Evolutionary conservation across 2,113 vertebrate genomes (phyloP).

Genomic region (Rhadina sibilatrix): DNA sequence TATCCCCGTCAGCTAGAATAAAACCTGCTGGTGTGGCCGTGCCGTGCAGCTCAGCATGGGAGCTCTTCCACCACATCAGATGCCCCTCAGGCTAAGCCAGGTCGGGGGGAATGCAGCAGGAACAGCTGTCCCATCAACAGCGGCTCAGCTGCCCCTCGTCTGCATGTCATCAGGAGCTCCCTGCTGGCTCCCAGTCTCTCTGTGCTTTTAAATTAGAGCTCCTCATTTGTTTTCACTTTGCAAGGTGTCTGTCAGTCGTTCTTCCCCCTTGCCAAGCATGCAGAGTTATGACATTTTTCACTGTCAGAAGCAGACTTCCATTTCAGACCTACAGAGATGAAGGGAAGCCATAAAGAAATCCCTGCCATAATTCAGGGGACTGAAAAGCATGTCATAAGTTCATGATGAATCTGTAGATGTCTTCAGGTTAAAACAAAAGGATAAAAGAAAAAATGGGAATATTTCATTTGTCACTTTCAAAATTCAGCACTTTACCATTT

Average conservation of each 20-base stretch:
- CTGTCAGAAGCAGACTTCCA: neutral
- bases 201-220: neutral
- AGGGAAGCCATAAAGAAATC: neutral
- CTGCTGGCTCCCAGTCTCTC: neutral
- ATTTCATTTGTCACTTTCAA: neutral
- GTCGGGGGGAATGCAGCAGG: neutral
- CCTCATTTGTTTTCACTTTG: neutral
- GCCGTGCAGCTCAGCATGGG: accelerated
- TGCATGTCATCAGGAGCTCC: neutral
- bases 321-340: neutral
- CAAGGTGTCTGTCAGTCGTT: neutral
- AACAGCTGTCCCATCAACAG: neutral
- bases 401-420: neutral
- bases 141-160: neutral
- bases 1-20: neutral
- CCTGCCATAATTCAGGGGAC: neutral
- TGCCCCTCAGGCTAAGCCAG: neutral
- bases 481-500: neutral
- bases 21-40: neutral
- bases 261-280: neutral
- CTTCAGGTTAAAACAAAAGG: neutral
- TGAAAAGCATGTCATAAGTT: neutral
- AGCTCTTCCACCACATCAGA: neutral
- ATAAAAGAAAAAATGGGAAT: neutral
- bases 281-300: neutral